These are phyloP conservation scores for Acyrthosiphon pisum DNA, from an alignment of 1,140 invertebrate genomes.

Conservation along the genomic window DNA sequence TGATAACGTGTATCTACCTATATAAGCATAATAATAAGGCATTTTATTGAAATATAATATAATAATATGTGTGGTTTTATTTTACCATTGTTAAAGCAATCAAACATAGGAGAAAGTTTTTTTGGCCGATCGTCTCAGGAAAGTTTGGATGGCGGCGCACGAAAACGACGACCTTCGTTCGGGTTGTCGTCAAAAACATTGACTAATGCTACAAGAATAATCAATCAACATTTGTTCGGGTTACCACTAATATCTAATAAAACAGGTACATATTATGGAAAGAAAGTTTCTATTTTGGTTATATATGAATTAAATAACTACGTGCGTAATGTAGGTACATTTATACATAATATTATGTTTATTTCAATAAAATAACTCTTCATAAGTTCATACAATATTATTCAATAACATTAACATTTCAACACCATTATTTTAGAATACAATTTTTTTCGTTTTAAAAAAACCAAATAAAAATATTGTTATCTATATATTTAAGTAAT, in stretches of 20 bases:
- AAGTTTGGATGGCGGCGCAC: constrained; percentile 63
- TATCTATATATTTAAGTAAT: not conserved
- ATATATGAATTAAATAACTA: not conserved
- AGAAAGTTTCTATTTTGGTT: not conserved
- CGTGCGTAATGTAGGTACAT: not conserved
- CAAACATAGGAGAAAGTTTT: constrained; percentile 18
- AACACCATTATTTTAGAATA: not conserved
- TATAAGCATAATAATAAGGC: not conserved
- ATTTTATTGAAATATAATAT: not conserved
- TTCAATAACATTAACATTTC: not conserved
- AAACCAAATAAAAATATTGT: not conserved
- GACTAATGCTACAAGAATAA: constrained; percentile 72
- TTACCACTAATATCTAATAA: constrained; percentile 60
- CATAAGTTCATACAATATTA: not conserved
- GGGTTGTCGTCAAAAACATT: constrained; percentile 72
- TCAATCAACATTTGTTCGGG: constrained; percentile 79
- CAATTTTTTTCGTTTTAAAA: not conserved
- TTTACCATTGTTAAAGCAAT: constrained; percentile 59
- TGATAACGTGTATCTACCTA: not conserved
- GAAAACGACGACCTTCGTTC: constrained; percentile 66
- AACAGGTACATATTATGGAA: constrained; percentile 48
- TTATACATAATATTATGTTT: not conserved
- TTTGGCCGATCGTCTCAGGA: constrained; percentile 65
- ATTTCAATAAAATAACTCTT: not conserved
- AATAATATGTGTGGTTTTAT: not conserved